Base-by-base conservation (phyloP, 2,888 invertebrate genomes). In the Lepidonotus clava region DNA sequence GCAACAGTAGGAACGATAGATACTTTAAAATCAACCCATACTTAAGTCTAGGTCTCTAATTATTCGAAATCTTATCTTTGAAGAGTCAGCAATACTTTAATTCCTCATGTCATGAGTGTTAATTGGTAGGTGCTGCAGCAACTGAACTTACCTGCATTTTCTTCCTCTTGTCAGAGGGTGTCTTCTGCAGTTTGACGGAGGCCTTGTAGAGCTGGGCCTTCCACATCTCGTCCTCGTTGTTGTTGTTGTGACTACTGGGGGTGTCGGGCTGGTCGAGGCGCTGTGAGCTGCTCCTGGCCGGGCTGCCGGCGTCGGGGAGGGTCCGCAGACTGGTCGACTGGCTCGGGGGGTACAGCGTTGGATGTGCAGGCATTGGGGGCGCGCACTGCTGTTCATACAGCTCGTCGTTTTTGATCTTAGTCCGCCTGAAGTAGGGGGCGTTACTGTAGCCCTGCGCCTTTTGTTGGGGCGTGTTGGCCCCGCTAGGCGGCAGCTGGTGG, bases 371-470 rank as follows among this genome's bases (percentile, higher is more conserved):
- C 80, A 80, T 80, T n/a, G 80, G 46, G 46, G 80, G 41, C 28
- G 80, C 80, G 24, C 80, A 80, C 51, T 80, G 66, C 41, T 86
- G 88, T 38, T 85, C 87, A 18, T 88, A 88, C 80, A 88, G 32
- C 56, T 88, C 88, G 51, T 88, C 88, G 51, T 87, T 88, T 28
- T 86, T 46, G 21, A 88, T 76, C 36, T 76, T 86, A 76, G 88
- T 88, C 83, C 88, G 85, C 38, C 85, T 86, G 18, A 76, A 61
- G 36, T 66, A 67, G 11, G 88, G 87, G 18, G 51, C 86, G 56
- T 86, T 85, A 66, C 83, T 83, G 40, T 85, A 40, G 76, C 71
- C 53, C 24, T 66, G 51, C 14, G 1, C 38, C 11, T 36, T 61
- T 18, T 83, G 71, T n/a, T n/a, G n/a, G n/a, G n/a, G n/a, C n/a